A percentile compares a stretch with the other conserved stretches of the same genome.
phyloP scores from a whole-genome alignment of 2,888 invertebrate species.

The Latrodectus elegans region DNA sequence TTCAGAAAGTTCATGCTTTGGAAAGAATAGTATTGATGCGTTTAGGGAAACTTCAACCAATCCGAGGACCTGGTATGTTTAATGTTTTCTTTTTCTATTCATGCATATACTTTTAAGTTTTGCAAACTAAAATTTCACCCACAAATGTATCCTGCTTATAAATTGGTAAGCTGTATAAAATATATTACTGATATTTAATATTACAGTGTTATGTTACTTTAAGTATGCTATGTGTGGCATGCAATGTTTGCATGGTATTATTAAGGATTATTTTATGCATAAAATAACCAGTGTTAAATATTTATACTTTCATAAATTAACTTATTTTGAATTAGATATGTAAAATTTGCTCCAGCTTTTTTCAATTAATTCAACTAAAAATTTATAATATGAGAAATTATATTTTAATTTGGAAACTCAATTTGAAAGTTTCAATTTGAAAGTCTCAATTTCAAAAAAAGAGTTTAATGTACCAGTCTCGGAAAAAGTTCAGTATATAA shows the following conservation, averaged over 20 bases:
- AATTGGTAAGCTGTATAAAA: background rate
- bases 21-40: conserved; percentile 47
- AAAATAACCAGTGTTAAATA: too few species aligned
- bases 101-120: background rate
- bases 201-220: background rate
- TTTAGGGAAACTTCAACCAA: conserved; percentile 46
- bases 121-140: background rate
- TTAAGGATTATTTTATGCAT: too few species aligned
- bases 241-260: background rate
- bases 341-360: too few species aligned
- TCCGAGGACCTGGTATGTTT: conserved; percentile 49
- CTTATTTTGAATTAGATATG: too few species aligned
- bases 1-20: conserved; percentile 46
- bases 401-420: too few species aligned
- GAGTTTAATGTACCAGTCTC: too few species aligned
- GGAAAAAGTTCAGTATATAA: too few species aligned
- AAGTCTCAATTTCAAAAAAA: too few species aligned
- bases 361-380: too few species aligned
- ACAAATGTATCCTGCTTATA: background rate
- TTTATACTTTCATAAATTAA: too few species aligned
- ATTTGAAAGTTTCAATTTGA: too few species aligned
- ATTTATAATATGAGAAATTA: too few species aligned
- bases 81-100: background rate
- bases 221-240: background rate
- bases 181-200: background rate